Evolutionary conservation across 2,797 vertebrate species (phyloP), one percentile per base, ranked within the genome.

Genomic region (Falco columbarius): DNA sequence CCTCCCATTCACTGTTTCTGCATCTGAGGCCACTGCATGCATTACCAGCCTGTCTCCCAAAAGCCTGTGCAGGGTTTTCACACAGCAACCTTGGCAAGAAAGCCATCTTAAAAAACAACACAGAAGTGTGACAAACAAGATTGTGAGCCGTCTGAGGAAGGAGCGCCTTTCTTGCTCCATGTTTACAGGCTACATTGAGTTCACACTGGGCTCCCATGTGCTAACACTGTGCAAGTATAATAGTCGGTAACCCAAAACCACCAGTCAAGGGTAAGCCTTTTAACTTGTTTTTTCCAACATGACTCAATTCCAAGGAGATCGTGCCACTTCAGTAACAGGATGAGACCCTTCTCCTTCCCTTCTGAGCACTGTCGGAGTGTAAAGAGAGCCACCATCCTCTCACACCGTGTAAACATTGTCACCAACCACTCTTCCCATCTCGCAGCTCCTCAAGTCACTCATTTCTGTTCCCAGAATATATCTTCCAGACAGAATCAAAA

Each of bases 401-500:
- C 71, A 71, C 18, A 74, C 20, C 29, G 63, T 0, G 4, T 34
- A 46, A 92, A 40, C 30, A 11, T 20, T 74, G 80, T 79, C 49
- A 75, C 22, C 62, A 92, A 27, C 21, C 54, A 49, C 65, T 92
- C 44, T 47, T 65, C 42, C 46, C 47, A 81, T 34, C 58, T 81
- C 76, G 36, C n/a, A 77, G 68, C 62, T 83, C 55, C 65, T 79
- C 40, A 55, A 83, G 49, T 44, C 42, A 42, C 42, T 67, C 15
- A 26, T 74, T 93, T 55, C 51, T 74, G 52, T 66, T 86, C 81
- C 79, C 90, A 90, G 65, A 96, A 67, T 14, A 3, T 8, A 67
- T 72, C 73, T 81, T 73, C 71, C 61, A 91, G 46, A 89, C 36
- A 85, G 46, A 93, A 93, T 85, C 47, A 77, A 8, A 93, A 92